phyloP scores from a whole-genome alignment of 2,797 vertebrate genomes.

The Ambastaia sidthimunki region DNA sequence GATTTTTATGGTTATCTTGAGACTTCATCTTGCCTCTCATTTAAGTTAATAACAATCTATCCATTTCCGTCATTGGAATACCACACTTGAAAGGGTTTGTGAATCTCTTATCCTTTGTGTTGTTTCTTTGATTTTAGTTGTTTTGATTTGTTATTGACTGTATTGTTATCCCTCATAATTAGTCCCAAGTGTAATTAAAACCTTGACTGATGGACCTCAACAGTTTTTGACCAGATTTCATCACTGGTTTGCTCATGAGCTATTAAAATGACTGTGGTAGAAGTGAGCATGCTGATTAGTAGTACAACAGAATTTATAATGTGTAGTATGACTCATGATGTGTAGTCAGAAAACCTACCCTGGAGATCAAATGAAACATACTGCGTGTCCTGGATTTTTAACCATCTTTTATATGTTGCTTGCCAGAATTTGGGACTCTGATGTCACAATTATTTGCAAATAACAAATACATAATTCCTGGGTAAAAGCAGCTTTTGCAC shows the following conservation, averaged over 20 bases:
- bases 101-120: neutral
- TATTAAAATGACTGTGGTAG: no score
- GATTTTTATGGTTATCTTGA: slow-evolving; percentile 6
- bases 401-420: no score
- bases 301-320: no score
- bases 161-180: slow-evolving; percentile 13
- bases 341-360: no score
- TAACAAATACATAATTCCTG: no score
- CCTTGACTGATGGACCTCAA: neutral
- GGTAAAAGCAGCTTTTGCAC: no score
- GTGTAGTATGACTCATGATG: no score
- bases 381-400: no score
- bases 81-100: slow-evolving; percentile 59
- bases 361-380: no score
- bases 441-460: no score
- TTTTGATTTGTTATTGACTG: slow-evolving; percentile 43
- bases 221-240: neutral
- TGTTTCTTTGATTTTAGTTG: slow-evolving; percentile 37
- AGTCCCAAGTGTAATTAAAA: slow-evolving; percentile 33
- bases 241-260: neutral
- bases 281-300: no score
- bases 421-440: no score
- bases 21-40: neutral
- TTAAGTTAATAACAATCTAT: slow-evolving; percentile 44
- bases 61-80: slow-evolving; percentile 63